These are phyloP conservation scores for Saccostrea glomerata DNA, from an alignment of 1,140 invertebrate species.

Conservation along the genomic window DNA sequence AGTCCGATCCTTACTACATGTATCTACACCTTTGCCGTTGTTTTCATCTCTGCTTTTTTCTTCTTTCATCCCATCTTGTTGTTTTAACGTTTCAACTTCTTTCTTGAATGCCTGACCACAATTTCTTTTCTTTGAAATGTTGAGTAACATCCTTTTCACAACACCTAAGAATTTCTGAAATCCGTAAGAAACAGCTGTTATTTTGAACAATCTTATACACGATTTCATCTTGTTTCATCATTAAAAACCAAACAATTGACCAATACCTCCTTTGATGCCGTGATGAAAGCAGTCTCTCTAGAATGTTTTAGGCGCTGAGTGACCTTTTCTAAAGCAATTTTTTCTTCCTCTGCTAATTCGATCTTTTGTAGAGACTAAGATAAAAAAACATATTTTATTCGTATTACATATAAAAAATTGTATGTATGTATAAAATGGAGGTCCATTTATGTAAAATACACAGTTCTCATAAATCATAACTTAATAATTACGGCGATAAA, in stretches of 20 bases:
- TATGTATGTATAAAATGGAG: too few species aligned
- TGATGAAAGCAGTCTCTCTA: not conserved
- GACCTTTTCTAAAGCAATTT: not conserved
- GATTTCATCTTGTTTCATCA: not conserved
- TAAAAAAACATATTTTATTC: not conserved
- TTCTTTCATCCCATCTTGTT: not conserved
- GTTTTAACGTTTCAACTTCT: not conserved
- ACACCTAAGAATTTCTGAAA: not conserved
- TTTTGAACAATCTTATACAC: not conserved
- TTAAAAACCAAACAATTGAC: not conserved
- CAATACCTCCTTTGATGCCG: not conserved
- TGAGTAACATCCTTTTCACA: not conserved
- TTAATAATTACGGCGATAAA: too few species aligned
- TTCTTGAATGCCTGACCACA: not conserved
- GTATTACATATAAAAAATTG: not conserved
- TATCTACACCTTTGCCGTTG: not conserved
- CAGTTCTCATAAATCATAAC: too few species aligned
- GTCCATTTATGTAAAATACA: too few species aligned
- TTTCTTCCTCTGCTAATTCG: not conserved
- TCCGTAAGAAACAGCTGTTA: not conserved
- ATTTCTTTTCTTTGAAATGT: not conserved
- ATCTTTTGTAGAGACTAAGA: not conserved
- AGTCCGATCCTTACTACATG: not conserved
- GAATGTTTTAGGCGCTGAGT: not conserved
- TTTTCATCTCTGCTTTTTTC: not conserved